These are phyloP conservation scores for Chascanopsetta lugubris DNA, from an alignment of 2,113 vertebrate species.

Conservation along the genomic window DNA sequence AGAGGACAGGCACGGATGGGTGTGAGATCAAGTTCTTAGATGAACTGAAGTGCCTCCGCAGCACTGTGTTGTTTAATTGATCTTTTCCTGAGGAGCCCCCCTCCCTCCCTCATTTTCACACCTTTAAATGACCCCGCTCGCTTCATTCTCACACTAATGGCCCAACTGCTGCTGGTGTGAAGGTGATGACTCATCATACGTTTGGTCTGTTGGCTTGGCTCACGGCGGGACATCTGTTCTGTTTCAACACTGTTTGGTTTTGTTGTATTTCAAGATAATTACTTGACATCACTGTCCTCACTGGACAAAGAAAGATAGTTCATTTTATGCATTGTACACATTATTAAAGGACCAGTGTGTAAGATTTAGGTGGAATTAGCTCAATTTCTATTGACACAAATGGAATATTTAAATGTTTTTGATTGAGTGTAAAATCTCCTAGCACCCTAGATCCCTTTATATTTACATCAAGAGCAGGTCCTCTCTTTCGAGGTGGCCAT, in stretches of 20 bases:
- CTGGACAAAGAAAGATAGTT: not conserved
- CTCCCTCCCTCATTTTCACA: slow-evolving; percentile 21
- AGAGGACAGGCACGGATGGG: slow-evolving; percentile 69
- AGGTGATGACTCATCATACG: slow-evolving; percentile 8
- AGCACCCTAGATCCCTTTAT: too few relatives aligned
- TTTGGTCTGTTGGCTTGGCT: slow-evolving; percentile 11
- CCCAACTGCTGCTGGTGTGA: slow-evolving; percentile 23
- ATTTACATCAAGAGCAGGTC: too few relatives aligned
- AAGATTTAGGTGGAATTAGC: too few relatives aligned
- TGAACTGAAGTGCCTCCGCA: slow-evolving; percentile 73
- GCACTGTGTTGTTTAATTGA: slow-evolving; percentile 69
- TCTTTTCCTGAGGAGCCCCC: slow-evolving; percentile 61
- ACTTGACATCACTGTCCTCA: too few relatives aligned
- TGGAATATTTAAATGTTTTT: too few relatives aligned
- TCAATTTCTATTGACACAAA: too few relatives aligned
- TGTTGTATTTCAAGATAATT: too few relatives aligned
- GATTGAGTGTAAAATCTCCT: too few relatives aligned
- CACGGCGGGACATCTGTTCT: not conserved
- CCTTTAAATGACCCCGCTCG: slow-evolving; percentile 49
- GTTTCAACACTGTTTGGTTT: too few relatives aligned
- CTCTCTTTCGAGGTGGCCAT: too few relatives aligned
- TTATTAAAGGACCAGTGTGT: too few relatives aligned
- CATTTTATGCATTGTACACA: too few relatives aligned
- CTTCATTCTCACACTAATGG: slow-evolving; percentile 57
- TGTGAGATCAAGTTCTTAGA: slow-evolving; percentile 78